Evolutionary conservation across 2,113 vertebrate species (phyloP), one percentile per base, ranked within the genome.

Genomic region (Tupaia chinensis): DNA sequence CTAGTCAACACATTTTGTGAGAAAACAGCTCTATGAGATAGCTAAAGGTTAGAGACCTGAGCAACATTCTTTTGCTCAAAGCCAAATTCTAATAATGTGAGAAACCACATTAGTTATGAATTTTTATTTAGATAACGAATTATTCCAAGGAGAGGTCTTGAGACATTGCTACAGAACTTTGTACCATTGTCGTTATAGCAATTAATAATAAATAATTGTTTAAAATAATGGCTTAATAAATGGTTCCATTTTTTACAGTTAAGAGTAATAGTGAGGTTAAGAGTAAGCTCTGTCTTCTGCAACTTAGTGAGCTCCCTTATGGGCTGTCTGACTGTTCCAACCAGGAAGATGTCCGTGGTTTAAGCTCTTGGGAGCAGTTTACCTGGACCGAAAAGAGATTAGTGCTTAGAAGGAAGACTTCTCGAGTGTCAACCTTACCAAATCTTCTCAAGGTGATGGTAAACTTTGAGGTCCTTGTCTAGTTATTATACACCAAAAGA

Each of bases 151-250:
- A 66, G 68, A 81, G 87, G 79, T 91, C 78, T 89, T 90, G 81
- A 73, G 89, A 58, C 53, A 12, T 20, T 69, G 12, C 56, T 91
- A 44, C 61, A 90, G 72, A 78, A 74, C 54, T 68, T 95, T 90
- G 6, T 85, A 74, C 87, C 19, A 68, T 82, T 96, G 92, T 87
- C 89, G 29, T 54, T 66, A 68, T 32, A 85, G 60, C 63, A 92
- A 89, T 88, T 70, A 53, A 32, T 81, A 25, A 56, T 70, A 86
- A 80, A 22, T 74, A 69, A 87, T 70, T 86, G 22, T 76, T 93
- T 90, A 27, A 89, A 91, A 85, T 85, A 73, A 72, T 88, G 87
- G 5, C 66, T 92, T 77, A 77, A 63, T 85, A 78, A 77, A 74
- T 44, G 9, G 22, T 22, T 89, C 2, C 0, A 0, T 73, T 85